Evolutionary conservation across 2,888 invertebrate species (phyloP).

Genomic region (Meta bourneti): DNA sequence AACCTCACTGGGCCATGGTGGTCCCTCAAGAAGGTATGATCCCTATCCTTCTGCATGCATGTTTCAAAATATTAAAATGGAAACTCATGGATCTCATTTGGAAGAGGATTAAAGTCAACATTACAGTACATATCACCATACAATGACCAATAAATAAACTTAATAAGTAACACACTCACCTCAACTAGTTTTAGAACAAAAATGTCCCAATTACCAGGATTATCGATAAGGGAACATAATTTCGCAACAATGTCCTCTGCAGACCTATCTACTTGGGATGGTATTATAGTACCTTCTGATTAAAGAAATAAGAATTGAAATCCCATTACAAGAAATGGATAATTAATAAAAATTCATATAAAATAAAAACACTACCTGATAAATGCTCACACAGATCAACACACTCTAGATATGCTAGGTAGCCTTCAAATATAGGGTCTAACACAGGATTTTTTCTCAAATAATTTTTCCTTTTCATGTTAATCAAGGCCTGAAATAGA

Average conservation of each 20-base stretch:
- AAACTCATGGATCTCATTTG: no score
- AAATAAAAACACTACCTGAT: background rate
- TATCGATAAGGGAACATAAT: constrained; percentile 17
- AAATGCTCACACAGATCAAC: background rate
- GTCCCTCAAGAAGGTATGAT: no score
- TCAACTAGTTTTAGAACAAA: constrained; percentile 67
- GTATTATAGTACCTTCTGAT: background rate
- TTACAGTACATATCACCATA: no score
- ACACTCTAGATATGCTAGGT: constrained; percentile 26
- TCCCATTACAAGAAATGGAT: background rate
- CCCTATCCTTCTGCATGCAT: no score
- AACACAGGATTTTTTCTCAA: background rate
- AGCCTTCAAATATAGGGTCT: constrained; percentile 30
- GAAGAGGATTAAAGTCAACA: no score
- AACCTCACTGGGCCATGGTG: no score
- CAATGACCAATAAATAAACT: no score
- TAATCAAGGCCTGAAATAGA: no score
- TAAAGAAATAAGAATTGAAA: background rate
- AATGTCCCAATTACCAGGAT: constrained; percentile 61
- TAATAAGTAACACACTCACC: background rate
- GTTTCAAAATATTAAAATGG: no score
- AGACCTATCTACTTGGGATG: background rate
- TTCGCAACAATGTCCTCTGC: background rate
- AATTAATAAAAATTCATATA: background rate
- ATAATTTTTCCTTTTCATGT: no score